Base-by-base conservation (phyloP, 2,797 vertebrate genomes). In the Peromyscus eremicus region DNA sequence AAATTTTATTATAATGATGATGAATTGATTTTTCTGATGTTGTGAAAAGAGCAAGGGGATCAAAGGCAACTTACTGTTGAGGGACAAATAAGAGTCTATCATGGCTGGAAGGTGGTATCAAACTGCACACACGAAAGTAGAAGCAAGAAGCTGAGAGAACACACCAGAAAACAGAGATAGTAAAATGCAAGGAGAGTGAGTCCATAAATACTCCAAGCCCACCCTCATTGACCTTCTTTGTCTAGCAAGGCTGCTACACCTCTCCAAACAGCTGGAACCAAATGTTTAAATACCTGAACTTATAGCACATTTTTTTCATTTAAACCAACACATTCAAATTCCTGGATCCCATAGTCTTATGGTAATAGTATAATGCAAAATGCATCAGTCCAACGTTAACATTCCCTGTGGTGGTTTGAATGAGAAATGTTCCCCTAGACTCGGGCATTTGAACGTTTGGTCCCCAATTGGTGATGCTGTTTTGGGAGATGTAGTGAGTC, bases 401-500 rank as follows among this genome's bases (percentile, higher is more conserved):
- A 75, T 43, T 6, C 23, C 40, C 40, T 75, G 23, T 43, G 40
- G 12, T 27, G 13, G 11, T 75, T 27, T 75, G 21, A 25, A 43
- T 25, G 25, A 75, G 40, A 75, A 75, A 75, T 27, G 11, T 43
- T 43, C 11, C 37, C 5, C 11, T 43, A 27, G 23, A 25, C 73
- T 43, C 5, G 3, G 23, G 12, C 40, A 27, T 14, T 75, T 75
- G 23, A 75, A 43, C 1, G 13, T 43, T 75, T 75, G 73, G 11
- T 27, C 4, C 4, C 11, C 10, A 12, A 0, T 2, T 19, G 27
- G 8, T 64, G 37, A 2, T 12, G 9, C 27, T 66, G 9, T 46
- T 64, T 84, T 2, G 27, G 81, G 27, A 83, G 16, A 12, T 34
- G 27, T 43, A 46, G 27, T 2, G 5, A 64, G 9, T 34, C 43